A percentile compares a stretch with the other conserved stretches of the same genome.
Conservation (phyloP, 2,888 invertebrate species). For the Drosophila mimica region DNA sequence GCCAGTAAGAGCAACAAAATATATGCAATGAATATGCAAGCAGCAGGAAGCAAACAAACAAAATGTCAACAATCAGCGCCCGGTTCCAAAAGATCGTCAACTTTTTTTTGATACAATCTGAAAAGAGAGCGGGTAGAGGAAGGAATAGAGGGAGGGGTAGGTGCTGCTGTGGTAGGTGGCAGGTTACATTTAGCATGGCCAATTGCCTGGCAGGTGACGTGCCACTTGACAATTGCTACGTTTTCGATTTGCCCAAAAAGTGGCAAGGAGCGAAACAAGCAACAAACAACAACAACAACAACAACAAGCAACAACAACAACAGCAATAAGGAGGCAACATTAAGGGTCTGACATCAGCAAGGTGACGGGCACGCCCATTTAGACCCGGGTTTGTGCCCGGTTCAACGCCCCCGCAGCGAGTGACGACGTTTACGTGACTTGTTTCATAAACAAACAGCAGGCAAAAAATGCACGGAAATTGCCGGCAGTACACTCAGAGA, state of each 20-base stretch:
- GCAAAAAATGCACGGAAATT: slow-evolving; percentile 75
- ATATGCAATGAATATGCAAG: slow-evolving; percentile 54
- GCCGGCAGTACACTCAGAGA: slow-evolving; percentile 42
- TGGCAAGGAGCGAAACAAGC: slow-evolving; percentile 50
- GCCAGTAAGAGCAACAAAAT: slow-evolving; percentile 6
- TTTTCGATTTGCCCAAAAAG: slow-evolving; percentile 74
- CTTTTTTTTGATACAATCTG: slow-evolving; percentile 46
- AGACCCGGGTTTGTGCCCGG: slow-evolving; percentile 43
- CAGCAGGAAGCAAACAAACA: slow-evolving; percentile 38
- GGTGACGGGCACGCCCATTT: slow-evolving; percentile 77
- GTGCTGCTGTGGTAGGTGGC: neutral
- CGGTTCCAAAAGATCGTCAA: slow-evolving; percentile 49
- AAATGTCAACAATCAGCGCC: slow-evolving; percentile 58
- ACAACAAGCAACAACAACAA: slow-evolving; percentile 7
- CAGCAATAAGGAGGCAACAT: slow-evolving; percentile 31
- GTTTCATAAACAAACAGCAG: slow-evolving; percentile 78
- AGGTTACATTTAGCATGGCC: slow-evolving; percentile 50
- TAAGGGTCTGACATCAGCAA: slow-evolving; percentile 34
- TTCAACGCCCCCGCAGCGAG: slow-evolving; percentile 76
- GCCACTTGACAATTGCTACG: slow-evolving; percentile 79
- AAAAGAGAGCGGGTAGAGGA: neutral
- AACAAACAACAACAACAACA: slow-evolving; percentile 26
- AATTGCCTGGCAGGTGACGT: slow-evolving; percentile 69
- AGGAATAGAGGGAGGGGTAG: neutral
- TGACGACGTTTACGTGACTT: slow-evolving; percentile 76